Conservation (phyloP, 2,888 invertebrate genomes). For the Muschampia plurimacula region DNA sequence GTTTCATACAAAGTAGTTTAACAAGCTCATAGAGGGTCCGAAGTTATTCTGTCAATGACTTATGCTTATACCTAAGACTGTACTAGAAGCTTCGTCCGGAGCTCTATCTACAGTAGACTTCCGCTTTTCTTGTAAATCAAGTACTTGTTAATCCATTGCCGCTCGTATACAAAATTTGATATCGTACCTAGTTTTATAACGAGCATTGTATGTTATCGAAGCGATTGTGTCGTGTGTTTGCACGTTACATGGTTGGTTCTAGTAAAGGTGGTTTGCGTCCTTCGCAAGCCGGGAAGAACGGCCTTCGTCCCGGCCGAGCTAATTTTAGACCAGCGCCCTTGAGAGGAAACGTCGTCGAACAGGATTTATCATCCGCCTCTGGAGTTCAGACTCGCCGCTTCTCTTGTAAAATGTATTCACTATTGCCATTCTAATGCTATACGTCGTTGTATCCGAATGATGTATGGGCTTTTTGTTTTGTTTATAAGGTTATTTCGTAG, state of each 20-base stretch:
- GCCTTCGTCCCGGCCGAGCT: slow-evolving; percentile 72
- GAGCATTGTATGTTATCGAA: slow-evolving; percentile 36
- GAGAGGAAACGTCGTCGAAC: slow-evolving; percentile 70
- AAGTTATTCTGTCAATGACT: slow-evolving; percentile 30
- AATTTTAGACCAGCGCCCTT: slow-evolving; percentile 79
- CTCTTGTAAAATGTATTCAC: slow-evolving; percentile 38
- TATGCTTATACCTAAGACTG: slow-evolving; percentile 29
- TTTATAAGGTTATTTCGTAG: slow-evolving; percentile 14
- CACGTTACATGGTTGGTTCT: slow-evolving; percentile 38
- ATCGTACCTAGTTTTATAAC: background rate
- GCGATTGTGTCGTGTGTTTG: slow-evolving; percentile 14
- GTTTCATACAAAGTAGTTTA: slow-evolving; percentile 17
- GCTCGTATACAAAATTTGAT: background rate
- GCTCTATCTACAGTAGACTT: slow-evolving; percentile 21
- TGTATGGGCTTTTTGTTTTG: slow-evolving; percentile 33
- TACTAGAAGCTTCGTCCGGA: slow-evolving; percentile 25
- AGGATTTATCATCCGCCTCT: slow-evolving; percentile 70
- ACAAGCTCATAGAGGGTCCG: slow-evolving; percentile 20
- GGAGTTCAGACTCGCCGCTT: slow-evolving; percentile 31
- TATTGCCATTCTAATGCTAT: slow-evolving; percentile 36
- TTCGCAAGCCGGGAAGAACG: slow-evolving; percentile 61
- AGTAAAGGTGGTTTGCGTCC: slow-evolving; percentile 56
- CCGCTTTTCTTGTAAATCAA: slow-evolving; percentile 24
- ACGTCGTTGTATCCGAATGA: slow-evolving; percentile 34
- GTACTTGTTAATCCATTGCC: slow-evolving; percentile 38